Conservation (phyloP, 2,113 vertebrate species). For the Passer montanus region DNA sequence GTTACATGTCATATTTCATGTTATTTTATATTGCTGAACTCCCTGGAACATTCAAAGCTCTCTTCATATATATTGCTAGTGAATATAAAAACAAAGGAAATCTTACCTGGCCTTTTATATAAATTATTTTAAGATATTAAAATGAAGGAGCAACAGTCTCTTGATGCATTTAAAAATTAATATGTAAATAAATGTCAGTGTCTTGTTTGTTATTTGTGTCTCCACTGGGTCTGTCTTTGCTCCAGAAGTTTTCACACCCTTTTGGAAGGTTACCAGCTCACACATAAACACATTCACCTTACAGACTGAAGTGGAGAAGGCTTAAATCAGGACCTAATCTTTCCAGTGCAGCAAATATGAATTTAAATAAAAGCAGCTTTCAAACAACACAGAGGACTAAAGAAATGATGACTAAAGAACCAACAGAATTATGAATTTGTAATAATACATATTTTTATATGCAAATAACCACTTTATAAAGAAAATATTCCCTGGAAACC, state of each 20-base stretch:
- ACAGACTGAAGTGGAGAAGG: neutral
- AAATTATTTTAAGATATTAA: neutral
- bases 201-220: neutral
- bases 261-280: neutral
- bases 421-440: conserved; percentile 1
- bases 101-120: neutral
- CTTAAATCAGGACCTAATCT: conserved; percentile 28
- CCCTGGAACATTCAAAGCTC: neutral
- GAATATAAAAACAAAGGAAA: conserved; percentile 12
- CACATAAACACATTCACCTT: neutral
- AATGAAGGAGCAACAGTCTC: neutral
- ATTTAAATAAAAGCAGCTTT: conserved; percentile 51
- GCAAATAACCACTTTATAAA: neutral
- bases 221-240: neutral
- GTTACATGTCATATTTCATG: neutral
- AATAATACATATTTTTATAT: conserved; percentile 27
- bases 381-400: neutral
- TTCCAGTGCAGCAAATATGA: conserved; percentile 29
- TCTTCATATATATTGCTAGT: neutral
- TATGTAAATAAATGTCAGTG: neutral
- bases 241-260: neutral
- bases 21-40: neutral
- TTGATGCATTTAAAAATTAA: neutral
- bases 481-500: neutral
- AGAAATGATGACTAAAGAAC: neutral